phyloP scores from a whole-genome alignment of 2,888 invertebrate genomes.

The Galerucella calmariensis region DNA sequence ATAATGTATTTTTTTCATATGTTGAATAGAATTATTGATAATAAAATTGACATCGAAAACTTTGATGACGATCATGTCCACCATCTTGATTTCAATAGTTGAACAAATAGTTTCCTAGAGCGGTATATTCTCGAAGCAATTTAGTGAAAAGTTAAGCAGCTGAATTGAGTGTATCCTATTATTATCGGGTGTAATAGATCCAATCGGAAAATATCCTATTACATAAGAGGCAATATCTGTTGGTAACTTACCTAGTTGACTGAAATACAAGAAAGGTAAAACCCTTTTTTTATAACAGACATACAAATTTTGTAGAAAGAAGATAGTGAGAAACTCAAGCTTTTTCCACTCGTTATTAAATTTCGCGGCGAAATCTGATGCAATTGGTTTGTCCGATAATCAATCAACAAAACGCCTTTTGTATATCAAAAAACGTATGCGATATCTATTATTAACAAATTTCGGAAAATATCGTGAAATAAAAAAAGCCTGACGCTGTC shows the following conservation, averaged over 20 bases:
- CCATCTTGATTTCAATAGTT: constrained; percentile 6
- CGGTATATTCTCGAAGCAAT: constrained; percentile 18
- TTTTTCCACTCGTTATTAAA: too few relatives aligned
- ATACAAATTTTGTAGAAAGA: not conserved
- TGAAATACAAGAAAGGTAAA: not conserved
- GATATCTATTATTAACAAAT: too few relatives aligned
- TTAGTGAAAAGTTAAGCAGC: constrained; percentile 31
- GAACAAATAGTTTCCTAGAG: constrained; percentile 21
- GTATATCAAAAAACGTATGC: too few relatives aligned
- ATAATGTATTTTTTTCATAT: too few relatives aligned
- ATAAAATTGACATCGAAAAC: too few relatives aligned
- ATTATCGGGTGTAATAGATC: constrained; percentile 25
- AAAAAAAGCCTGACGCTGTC: too few relatives aligned
- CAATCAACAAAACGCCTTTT: too few relatives aligned
- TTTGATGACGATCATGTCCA: not conserved
- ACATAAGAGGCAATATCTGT: constrained; percentile 13
- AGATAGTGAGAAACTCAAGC: too few relatives aligned
- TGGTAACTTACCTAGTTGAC: not conserved
- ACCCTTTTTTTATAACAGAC: not conserved
- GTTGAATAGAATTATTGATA: too few relatives aligned
- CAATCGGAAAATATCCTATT: constrained; percentile 27
- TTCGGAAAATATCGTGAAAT: too few relatives aligned
- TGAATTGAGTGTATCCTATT: constrained; percentile 27
- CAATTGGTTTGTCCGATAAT: too few relatives aligned
- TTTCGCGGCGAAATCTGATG: too few relatives aligned